Base-by-base conservation (phyloP, 2,113 vertebrate species). In the Catharus bicknelli region DNA sequence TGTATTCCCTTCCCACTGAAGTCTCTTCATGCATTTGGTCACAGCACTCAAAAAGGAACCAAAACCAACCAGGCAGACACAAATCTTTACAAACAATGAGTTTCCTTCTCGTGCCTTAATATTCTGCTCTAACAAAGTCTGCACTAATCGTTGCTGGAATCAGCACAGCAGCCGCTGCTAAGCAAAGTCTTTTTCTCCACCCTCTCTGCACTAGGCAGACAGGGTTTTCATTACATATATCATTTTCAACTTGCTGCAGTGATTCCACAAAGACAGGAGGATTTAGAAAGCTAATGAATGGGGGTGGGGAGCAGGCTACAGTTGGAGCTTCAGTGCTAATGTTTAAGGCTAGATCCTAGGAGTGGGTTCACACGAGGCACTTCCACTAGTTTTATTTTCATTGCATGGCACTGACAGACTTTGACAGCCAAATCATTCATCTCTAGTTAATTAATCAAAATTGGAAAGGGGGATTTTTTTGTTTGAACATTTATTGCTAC, bases 231-330 rank as follows among this genome's bases (percentile, higher is more conserved):
- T 92, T 94, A 86, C 91, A 94, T 95, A 88, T 55, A 95, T 96
- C 96, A 94, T 83, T 88, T 95, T 87, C 90, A 81, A 86, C 93
- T 91, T 94, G 89, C 95, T 93, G 75, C 84, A 86, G 93, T 81
- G 93, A 97, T 69, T 94, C 94, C 90, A 94, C 81, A 82, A 94
- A 96, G 89, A 96, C 89, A 94, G 88, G 87, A 94, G 90, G 94
- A 95, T 96, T 95, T 94, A 95, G 94, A 95, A 96, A 97, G 94
- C 94, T 96, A 97, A 97, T 92, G 96, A 96, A 96, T 73, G 92
- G 93, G 85, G 90, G 90, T 80, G 80, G 88, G 93, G 96, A 94
- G 54, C 11, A 0, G 43, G 64, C 92, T 76, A 36, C 84, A 63
- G 76, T 22, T 91, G 85, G 51, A 93, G 86, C 32, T 87, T 75